A percentile compares a stretch with the other conserved stretches of the same genome.
Conservation (phyloP, 2,888 invertebrate species). For the Aquatica leii region DNA sequence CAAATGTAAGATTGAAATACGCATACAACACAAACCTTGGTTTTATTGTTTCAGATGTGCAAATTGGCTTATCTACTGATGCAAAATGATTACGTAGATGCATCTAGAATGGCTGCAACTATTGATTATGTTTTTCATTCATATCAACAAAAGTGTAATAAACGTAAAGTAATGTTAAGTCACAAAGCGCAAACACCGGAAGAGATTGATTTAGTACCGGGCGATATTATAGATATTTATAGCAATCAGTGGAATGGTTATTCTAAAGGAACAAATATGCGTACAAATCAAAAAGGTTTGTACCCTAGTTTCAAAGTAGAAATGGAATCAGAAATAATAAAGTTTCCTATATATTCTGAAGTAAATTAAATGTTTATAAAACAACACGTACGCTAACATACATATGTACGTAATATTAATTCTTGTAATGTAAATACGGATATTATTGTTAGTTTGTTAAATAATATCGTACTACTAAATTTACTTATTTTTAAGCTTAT, state of each 20-base stretch:
- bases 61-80: slow-evolving; percentile 62
- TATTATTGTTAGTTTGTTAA: too few relatives aligned
- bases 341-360: background rate
- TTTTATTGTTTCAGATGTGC: background rate
- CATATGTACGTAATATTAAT: too few relatives aligned
- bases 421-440: too few relatives aligned
- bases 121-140: slow-evolving; percentile 98
- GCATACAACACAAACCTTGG: background rate
- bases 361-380: too few relatives aligned
- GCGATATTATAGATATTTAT: background rate
- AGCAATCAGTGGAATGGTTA: background rate
- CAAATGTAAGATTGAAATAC: slow-evolving; percentile 76
- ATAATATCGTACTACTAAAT: too few relatives aligned
- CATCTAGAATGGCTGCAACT: slow-evolving; percentile 81
- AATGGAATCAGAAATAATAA: background rate
- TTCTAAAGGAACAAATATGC: background rate
- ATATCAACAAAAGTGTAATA: slow-evolving; percentile 30
- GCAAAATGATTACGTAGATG: slow-evolving; percentile 82
- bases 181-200: background rate
- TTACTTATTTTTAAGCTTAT: too few relatives aligned
- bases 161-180: background rate
- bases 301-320: slow-evolving; percentile 1
- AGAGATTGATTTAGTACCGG: background rate
- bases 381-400: too few relatives aligned
- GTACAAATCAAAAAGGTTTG: background rate